A percentile compares a stretch with the other conserved stretches of the same genome.
Conservation (phyloP, 2,797 vertebrate genomes). For the Phalanger gymnotis region DNA sequence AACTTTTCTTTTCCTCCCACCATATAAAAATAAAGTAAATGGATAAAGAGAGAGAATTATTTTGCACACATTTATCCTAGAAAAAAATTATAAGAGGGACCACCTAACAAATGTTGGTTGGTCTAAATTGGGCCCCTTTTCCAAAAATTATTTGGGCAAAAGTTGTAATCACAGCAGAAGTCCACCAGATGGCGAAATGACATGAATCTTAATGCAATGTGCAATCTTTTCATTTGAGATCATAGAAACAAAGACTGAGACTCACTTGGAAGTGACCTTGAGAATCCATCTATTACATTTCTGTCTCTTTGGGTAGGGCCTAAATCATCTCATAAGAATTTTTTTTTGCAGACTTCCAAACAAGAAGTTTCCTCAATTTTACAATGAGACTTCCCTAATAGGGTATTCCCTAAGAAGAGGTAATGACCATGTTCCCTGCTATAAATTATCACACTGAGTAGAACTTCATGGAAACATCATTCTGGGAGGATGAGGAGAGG, state of each 20-base stretch:
- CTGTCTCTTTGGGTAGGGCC: neutral
- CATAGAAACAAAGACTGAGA: neutral
- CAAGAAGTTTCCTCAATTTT: neutral
- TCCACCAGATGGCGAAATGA: constrained; percentile 67
- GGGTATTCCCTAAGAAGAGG: neutral
- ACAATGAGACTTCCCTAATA: neutral
- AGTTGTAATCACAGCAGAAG: constrained; percentile 44
- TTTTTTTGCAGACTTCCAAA: neutral
- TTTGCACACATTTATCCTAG: neutral
- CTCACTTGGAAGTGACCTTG: neutral
- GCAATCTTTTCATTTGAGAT: neutral
- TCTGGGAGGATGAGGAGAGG: neutral
- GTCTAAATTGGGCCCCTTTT: neutral
- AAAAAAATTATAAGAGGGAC: constrained; percentile 8
- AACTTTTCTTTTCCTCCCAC: neutral
- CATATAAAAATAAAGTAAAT: neutral
- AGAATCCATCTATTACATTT: accelerated
- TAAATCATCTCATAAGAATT: neutral
- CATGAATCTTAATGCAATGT: neutral
- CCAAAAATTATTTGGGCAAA: neutral
- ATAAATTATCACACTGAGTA: neutral
- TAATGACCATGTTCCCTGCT: neutral
- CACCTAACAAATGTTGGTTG: neutral
- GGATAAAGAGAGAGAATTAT: neutral
- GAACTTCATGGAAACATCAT: neutral